Base-by-base conservation (phyloP, 2,797 vertebrate species). In the Spea hammondii region DNA sequence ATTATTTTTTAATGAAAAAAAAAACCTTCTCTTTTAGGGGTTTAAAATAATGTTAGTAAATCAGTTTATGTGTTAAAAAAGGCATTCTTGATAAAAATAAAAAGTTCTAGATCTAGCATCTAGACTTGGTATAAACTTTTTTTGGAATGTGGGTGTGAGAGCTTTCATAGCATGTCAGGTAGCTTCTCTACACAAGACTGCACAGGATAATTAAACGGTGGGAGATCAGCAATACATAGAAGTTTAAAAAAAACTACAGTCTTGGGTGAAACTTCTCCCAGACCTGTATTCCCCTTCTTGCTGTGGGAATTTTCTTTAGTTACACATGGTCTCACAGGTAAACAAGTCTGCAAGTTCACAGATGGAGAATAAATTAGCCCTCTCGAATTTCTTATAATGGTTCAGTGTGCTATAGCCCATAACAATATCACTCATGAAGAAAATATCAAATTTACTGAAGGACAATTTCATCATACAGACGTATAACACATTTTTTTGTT, bases 241-340 rank as follows among this genome's bases (percentile, higher is more conserved):
- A 90, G 90, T 92, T 90, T 92, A 91, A 93, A 91, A 94, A 17
- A 92, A 93, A 92, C 93, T 89, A 88, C 86, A 81, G 82, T 70
- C 32, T 82, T 74, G 84, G 88, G 81, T 78, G 84, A 89, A 84
- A 85, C 68, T 83, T 86, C 77, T 67, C 82, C 74, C 85, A 82
- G 54, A 82, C 85, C 87, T n/a, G n/a, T 83, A 84, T 91, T 90
- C 91, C 85, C 88, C 90, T 89, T 87, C 92, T 88, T 91, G 91
- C 93, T 91, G 89, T 92, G 94, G 93, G 94, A 95, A 92, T 93
- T 94, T 95, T 91, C 91, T 95, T 94, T 93, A 92, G 94, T 96
- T 93, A 95, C 94, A 95, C 93, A 92, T 86, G 92, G 90, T 88
- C 96, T 95, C 91, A 89, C 94, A 94, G 94, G 95, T 95, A 96